Base-by-base conservation (phyloP, 2,888 invertebrate species). In the Noctuana brunneofusca region DNA sequence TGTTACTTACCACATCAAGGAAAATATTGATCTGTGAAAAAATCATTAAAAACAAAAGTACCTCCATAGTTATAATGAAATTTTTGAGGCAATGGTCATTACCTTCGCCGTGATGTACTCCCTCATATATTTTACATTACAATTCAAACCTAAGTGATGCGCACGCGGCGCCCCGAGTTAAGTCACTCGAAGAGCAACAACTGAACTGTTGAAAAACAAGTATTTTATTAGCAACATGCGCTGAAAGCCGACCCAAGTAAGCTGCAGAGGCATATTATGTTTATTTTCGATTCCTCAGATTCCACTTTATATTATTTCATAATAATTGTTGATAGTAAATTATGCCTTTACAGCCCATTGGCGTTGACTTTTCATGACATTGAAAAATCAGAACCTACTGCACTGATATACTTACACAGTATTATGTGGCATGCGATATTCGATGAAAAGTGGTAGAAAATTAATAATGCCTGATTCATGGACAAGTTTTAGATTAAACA, bases 181-280 rank as follows among this genome's bases (percentile, higher is more conserved):
- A 89, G 85, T 91, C 90, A 91, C 90, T 91, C 89, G 86, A 84
- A 86, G 91, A 85, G 90, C 84, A 89, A 91, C 87, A 89, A 90
- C 86, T 86, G 89, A 87, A 87, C 90, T 91, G 91, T 91, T 84
- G 91, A 91, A 91, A 91, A 90, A 91, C 89, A 91, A 91, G 91
- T 91, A 75, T 89, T 89, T 90, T 84, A 91, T 91, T 91, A 91
- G 90, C 90, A 86, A 89, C 89, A 90, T 91, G 90, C 89, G 87
- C 81, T 81, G 75, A 83, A 91, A 91, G 86, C 81, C 87, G 80
- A 80, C 85, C 84, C 87, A 87, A 86, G 74, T 74, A 74, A 73
- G 74, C 83, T 80, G 84, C 73, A 78, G 83, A 87, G 84, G 86
- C 87, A 87, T 71, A 48, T 9, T 50, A 3, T 53, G 16, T 18